A percentile compares a stretch with the other conserved stretches of the same genome.
Conservation (phyloP, 2,113 vertebrate genomes). For the Barbus barbus region DNA sequence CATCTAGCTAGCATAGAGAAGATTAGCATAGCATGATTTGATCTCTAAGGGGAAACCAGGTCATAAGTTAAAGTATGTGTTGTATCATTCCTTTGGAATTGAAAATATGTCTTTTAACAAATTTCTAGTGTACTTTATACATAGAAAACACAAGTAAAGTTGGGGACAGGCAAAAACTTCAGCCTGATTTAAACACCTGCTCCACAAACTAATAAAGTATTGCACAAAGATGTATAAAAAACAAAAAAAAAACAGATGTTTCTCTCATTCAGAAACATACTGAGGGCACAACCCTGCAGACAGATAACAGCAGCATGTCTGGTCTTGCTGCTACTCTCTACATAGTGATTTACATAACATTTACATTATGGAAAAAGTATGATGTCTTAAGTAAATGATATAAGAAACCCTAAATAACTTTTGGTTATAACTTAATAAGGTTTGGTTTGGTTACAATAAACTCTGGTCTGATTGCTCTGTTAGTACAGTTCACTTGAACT, state of each 20-base stretch:
- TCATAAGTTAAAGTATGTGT: background rate
- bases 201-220: background rate
- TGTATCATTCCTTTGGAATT: background rate
- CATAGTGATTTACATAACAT: background rate
- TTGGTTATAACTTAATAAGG: no score
- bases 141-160: background rate
- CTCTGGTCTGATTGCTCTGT: no score
- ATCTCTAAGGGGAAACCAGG: background rate
- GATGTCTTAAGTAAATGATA: background rate
- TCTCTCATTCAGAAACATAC: slow-evolving; percentile 16
- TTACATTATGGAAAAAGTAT: background rate
- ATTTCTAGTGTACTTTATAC: background rate
- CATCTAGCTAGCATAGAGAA: background rate
- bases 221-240: background rate
- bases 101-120: background rate
- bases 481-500: no score
- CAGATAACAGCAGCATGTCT: slow-evolving; percentile 7
- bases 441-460: no score
- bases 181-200: no score
- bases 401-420: background rate
- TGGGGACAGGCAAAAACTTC: background rate
- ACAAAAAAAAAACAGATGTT: background rate
- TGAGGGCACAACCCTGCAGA: background rate
- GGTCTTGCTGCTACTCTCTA: slow-evolving; percentile 2
- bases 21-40: slow-evolving; percentile 1